These are phyloP conservation scores for Eumeta japonica DNA, from an alignment of 1,140 invertebrate genomes.

Conservation along the genomic window DNA sequence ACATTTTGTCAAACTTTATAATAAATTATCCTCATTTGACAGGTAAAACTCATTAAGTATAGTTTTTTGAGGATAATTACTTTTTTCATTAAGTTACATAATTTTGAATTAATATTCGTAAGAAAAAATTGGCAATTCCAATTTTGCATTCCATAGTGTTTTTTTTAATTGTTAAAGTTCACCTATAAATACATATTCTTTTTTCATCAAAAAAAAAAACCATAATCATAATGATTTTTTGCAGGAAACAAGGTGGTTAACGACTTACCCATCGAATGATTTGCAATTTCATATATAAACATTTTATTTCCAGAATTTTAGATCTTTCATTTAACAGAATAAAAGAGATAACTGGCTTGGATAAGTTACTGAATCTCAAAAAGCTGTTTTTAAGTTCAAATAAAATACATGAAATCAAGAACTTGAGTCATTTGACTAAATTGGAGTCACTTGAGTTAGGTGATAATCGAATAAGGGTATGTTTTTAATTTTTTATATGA, in stretches of 20 bases:
- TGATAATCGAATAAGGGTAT: slow-evolving; percentile 88
- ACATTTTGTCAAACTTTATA: too few relatives aligned
- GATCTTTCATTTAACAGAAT: slow-evolving; percentile 98
- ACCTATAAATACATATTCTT: too few relatives aligned
- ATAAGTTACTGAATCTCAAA: slow-evolving; percentile 75
- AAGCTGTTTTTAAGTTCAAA: slow-evolving; percentile 93
- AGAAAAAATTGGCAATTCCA: too few relatives aligned
- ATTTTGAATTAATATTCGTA: too few relatives aligned
- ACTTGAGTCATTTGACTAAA: slow-evolving; percentile 77
- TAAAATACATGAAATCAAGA: slow-evolving; percentile 89
- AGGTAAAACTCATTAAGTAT: too few relatives aligned
- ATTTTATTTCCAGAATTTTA: slow-evolving; percentile 66
- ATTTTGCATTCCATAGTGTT: too few relatives aligned
- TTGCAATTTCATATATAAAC: not conserved
- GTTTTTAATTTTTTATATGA: slow-evolving; percentile 13
- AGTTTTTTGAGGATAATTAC: too few relatives aligned
- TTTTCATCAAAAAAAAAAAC: slow-evolving; percentile 3
- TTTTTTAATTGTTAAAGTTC: too few relatives aligned
- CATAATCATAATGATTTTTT: too few relatives aligned
- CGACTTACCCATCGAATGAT: not conserved
- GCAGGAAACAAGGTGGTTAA: too few relatives aligned
- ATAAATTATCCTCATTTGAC: too few relatives aligned
- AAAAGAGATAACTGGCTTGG: slow-evolving; percentile 83
- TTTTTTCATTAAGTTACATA: too few relatives aligned
- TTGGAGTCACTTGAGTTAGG: slow-evolving; percentile 90